These are phyloP conservation scores for Protophormia terraenovae DNA, from an alignment of 2,888 invertebrate species.

Conservation along the genomic window DNA sequence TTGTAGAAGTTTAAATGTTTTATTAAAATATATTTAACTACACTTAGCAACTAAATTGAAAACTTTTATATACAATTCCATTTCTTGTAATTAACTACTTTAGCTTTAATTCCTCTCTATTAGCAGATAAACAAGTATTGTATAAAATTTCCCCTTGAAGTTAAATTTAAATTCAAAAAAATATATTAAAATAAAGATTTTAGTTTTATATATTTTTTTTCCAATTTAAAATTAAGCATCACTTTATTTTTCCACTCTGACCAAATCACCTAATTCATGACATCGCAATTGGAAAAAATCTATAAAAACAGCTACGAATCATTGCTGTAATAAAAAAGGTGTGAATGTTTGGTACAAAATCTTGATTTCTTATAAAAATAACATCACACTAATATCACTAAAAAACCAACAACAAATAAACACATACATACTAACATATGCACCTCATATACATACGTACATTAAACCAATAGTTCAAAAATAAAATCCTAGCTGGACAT, in stretches of 20 bases:
- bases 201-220: not conserved
- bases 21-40: too few relatives aligned
- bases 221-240: not conserved
- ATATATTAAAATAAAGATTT: not conserved
- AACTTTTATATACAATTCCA: too few relatives aligned
- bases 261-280: not conserved
- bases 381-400: not conserved
- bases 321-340: not conserved
- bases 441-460: not conserved
- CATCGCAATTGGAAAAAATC: not conserved
- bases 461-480: not conserved
- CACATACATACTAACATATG: not conserved
- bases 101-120: too few relatives aligned
- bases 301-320: not conserved
- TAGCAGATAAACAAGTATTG: too few relatives aligned
- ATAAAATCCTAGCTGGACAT: slow-evolving; percentile 1
- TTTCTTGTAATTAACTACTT: too few relatives aligned
- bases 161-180: not conserved
- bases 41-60: too few relatives aligned
- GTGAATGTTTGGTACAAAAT: not conserved
- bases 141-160: too few relatives aligned
- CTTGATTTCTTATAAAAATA: not conserved
- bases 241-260: not conserved
- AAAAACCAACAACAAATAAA: not conserved
- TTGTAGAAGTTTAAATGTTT: too few relatives aligned